phyloP scores from a whole-genome alignment of 2,797 vertebrate genomes.

The Chelidonichthys spinosus region DNA sequence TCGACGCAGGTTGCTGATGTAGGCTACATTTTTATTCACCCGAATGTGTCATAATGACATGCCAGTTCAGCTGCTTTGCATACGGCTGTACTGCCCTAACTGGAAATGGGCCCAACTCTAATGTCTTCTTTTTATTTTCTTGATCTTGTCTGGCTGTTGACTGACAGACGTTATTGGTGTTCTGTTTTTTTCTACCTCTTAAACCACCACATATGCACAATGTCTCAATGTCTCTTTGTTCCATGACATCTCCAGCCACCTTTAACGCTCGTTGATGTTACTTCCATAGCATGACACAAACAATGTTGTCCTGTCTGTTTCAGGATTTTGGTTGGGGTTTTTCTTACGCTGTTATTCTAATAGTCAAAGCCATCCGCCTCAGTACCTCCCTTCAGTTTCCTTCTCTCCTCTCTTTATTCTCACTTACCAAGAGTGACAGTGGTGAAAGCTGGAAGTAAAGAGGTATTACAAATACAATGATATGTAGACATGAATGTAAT shows the following conservation, averaged over 20 bases:
- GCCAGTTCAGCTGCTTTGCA: no score
- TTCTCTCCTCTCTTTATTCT: background rate
- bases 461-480: background rate
- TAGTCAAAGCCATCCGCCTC: background rate
- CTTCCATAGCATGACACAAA: slow-evolving; percentile 8
- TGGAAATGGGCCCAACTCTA: background rate
- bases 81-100: no score
- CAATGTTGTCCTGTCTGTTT: background rate
- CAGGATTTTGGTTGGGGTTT: background rate
- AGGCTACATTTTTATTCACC: no score
- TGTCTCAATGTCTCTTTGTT: background rate
- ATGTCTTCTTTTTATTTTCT: slow-evolving; percentile 14
- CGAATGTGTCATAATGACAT: no score
- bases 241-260: background rate
- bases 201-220: slow-evolving; percentile 1
- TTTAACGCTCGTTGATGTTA: background rate
- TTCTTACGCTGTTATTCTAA: background rate
- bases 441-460: background rate
- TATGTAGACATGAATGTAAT: no score
- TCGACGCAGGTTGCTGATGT: no score
- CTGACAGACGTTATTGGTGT: slow-evolving; percentile 10
- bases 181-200: background rate
- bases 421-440: background rate
- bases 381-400: background rate
- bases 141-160: slow-evolving; percentile 1